Base-by-base conservation (phyloP, 2,797 vertebrate genomes). In the Spinus pinus region DNA sequence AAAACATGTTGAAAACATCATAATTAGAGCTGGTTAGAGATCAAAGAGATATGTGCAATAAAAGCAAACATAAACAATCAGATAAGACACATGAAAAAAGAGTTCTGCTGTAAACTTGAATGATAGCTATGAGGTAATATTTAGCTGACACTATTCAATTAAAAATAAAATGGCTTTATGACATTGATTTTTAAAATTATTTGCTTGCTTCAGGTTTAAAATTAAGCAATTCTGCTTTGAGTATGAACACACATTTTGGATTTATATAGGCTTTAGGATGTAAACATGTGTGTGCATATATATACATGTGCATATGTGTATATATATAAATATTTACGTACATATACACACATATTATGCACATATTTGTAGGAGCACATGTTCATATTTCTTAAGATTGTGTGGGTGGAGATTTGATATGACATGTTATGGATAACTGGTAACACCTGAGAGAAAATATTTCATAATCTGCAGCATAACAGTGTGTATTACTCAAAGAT, bases 11-110 rank as follows among this genome's bases (percentile, higher is more conserved):
- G 94, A 95, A 96, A 97, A 95, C 84, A 91, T 95, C 66, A 50
- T 93, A 97, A 97, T 96, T 96, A 95, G 92, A 94, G 82, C 71
- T 97, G 80, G 79, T 96, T 95, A 94, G 77, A 95, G 92, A 97
- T 95, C 92, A 97, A 97, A 97, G 95, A 88, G 83, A 58, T 72
- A 64, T 35, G 42, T 81, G 91, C 75, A 93, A 91, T 94, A 94
- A 96, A 96, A 95, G 54, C 71, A 95, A 94, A 77, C 60, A 62
- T 92, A 95, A 94, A 70, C 83, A 95, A 88, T 93, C 81, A 74
- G 86, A 91, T 81, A 92, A 96, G 83, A 88, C 44, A 88, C 42
- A 58, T 92, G 92, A 82, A 86, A 81, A 79, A 65, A 71, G 23
- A 84, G 57, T 90, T 91, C 44, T 90, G 47, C 53, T 82, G 39